A percentile compares a stretch with the other conserved stretches of the same genome.
These are phyloP conservation scores for Psittacula cyanocephala DNA, from an alignment of 2,113 vertebrate genomes.

Conservation along the genomic window DNA sequence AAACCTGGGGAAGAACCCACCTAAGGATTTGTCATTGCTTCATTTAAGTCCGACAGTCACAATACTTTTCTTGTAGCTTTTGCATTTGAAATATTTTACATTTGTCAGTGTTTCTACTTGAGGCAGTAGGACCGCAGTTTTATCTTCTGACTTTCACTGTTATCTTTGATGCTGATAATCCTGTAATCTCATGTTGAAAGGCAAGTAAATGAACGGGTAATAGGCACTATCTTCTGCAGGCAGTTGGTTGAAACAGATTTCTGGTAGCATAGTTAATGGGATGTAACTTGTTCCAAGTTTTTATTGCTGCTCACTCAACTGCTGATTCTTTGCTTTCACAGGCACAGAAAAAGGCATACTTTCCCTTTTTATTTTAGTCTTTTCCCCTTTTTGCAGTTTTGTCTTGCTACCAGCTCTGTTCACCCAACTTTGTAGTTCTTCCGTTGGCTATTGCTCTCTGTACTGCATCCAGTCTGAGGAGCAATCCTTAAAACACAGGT, in stretches of 20 bases:
- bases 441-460: background rate
- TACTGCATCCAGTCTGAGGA: background rate
- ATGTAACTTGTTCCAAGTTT: conserved; percentile 55
- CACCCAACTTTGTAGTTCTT: background rate
- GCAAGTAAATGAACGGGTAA: conserved; percentile 43
- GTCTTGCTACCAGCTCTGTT: background rate
- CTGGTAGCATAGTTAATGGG: conserved; percentile 29
- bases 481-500: background rate
- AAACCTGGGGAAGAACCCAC: background rate
- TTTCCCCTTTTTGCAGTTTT: background rate
- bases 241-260: conserved; percentile 40
- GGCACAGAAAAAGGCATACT: background rate
- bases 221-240: conserved; percentile 26
- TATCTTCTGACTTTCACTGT: background rate
- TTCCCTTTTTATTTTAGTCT: background rate
- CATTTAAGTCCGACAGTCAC: background rate
- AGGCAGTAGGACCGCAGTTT: background rate
- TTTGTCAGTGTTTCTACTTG: background rate
- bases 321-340: conserved; percentile 27
- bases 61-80: background rate
- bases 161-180: conserved; percentile 48
- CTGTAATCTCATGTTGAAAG: conserved; percentile 52
- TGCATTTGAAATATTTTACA: background rate
- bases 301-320: conserved; percentile 46
- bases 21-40: background rate